These are phyloP conservation scores for Varanus komodoensis DNA, from an alignment of 2,113 vertebrate genomes.

Conservation along the genomic window DNA sequence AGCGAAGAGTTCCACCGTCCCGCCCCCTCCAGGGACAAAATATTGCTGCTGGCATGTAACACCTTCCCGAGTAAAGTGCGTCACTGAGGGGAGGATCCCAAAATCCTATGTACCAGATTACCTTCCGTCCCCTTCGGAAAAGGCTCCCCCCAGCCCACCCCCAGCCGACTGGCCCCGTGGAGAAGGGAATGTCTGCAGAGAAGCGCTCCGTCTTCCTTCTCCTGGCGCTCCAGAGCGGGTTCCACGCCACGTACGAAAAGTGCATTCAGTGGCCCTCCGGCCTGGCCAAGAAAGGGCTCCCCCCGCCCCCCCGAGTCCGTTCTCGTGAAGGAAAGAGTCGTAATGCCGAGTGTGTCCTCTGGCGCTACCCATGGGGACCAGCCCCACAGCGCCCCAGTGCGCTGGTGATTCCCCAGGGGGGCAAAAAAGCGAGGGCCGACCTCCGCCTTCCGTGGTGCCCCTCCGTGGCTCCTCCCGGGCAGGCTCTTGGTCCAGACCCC, in stretches of 20 bases:
- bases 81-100: not conserved
- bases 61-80: not conserved
- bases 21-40: not conserved
- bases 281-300: not conserved
- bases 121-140: no score
- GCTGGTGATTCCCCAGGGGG: not conserved
- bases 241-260: not conserved
- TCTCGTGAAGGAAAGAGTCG: not conserved
- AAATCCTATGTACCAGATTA: not conserved
- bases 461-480: not conserved
- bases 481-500: constrained; percentile 7
- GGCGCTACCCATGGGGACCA: not conserved
- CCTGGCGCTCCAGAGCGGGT: not conserved
- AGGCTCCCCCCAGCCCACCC: no score
- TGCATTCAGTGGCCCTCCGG: not conserved
- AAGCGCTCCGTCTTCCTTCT: no score
- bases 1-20: not conserved
- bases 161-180: not conserved
- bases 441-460: not conserved
- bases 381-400: not conserved
- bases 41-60: not conserved
- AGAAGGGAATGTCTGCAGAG: not conserved
- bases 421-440: not conserved
- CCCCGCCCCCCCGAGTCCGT: not conserved
- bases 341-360: not conserved